A percentile compares a stretch with the other conserved stretches of the same genome.
These are phyloP conservation scores for Petrolisthes cinctipes DNA, from an alignment of 2,888 invertebrate genomes.

Conservation along the genomic window DNA sequence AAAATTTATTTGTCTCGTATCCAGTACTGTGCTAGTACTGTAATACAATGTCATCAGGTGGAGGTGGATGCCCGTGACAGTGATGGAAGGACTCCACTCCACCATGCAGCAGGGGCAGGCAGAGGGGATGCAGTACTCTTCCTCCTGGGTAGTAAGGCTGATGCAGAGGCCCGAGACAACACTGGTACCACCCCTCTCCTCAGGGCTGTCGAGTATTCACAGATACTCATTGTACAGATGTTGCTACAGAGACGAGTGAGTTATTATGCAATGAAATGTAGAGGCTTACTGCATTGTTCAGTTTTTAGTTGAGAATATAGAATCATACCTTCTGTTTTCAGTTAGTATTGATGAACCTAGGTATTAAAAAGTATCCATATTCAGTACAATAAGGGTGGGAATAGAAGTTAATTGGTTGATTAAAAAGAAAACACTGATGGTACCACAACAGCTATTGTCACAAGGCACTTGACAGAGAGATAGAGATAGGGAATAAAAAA, in stretches of 20 bases:
- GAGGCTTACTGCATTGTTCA: too few species aligned
- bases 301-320: too few species aligned
- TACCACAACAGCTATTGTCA: too few species aligned
- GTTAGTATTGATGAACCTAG: too few species aligned
- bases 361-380: too few species aligned
- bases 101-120: slow-evolving; percentile 46
- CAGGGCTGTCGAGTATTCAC: slow-evolving; percentile 48
- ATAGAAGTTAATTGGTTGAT: too few species aligned
- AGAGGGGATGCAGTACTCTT: slow-evolving; percentile 51
- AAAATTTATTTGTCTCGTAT: too few species aligned
- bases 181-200: slow-evolving; percentile 54
- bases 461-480: too few species aligned
- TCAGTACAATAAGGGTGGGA: too few species aligned
- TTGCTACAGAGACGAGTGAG: slow-evolving; percentile 51
- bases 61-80: slow-evolving; percentile 55
- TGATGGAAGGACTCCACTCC: slow-evolving; percentile 52
- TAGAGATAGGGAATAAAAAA: too few species aligned
- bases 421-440: too few species aligned
- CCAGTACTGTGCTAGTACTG: not conserved
- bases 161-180: slow-evolving; percentile 50
- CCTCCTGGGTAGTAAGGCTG: slow-evolving; percentile 49
- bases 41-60: slow-evolving; percentile 27
- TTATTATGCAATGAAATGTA: not conserved
- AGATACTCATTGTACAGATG: slow-evolving; percentile 56
- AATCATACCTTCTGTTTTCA: too few species aligned